Conservation (phyloP, 2,888 invertebrate genomes). For the Tipula confusa region DNA sequence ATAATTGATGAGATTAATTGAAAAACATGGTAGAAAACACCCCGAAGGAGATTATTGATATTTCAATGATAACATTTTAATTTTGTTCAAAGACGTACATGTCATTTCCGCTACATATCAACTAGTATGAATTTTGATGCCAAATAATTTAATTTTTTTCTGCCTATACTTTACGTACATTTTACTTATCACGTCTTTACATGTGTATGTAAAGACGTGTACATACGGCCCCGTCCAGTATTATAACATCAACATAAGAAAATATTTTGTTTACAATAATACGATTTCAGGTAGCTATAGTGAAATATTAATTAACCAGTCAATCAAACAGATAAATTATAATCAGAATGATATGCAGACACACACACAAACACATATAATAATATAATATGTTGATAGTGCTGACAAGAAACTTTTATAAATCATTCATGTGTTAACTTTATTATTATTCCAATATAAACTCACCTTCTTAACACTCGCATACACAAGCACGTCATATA, state of each 20-base stretch:
- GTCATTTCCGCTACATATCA: not conserved
- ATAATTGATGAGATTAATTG: constrained; percentile 6
- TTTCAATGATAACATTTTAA: not conserved
- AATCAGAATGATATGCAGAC: not conserved
- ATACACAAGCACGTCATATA: not conserved
- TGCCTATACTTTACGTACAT: no score
- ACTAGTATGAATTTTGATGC: not conserved
- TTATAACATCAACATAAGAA: not conserved
- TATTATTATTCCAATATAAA: not conserved
- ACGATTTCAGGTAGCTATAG: not conserved
- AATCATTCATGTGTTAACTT: constrained; percentile 3
- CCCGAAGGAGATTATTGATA: constrained; percentile 3
- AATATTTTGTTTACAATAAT: not conserved
- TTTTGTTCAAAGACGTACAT: not conserved
- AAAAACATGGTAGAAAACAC: constrained; percentile 16
- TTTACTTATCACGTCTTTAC: not conserved
- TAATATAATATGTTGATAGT: not conserved
- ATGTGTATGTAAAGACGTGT: not conserved
- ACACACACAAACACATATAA: not conserved
- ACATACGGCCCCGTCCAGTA: not conserved
- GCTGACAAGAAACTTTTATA: not conserved
- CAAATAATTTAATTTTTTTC: no score
- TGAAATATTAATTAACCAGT: constrained; percentile 1
- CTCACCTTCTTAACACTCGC: not conserved
- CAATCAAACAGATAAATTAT: constrained; percentile 25